These are phyloP conservation scores for Lepus americanus DNA, from an alignment of 2,113 vertebrate genomes.

Conservation along the genomic window DNA sequence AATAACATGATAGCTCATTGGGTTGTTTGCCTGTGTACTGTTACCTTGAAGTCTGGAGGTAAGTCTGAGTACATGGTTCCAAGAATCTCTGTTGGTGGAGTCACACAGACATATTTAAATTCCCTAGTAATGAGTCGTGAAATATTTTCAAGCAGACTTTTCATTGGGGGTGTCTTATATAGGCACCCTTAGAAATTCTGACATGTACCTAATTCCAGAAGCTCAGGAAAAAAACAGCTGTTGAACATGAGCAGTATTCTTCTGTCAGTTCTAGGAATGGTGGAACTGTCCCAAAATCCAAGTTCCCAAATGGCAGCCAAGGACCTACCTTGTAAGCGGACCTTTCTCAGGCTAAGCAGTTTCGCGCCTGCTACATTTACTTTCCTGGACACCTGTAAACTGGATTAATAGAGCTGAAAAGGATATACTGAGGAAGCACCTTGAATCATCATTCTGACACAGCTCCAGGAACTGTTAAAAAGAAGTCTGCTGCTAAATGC, in stretches of 20 bases:
- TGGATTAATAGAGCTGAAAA: conserved; percentile 23
- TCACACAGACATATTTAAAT: background rate
- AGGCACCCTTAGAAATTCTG: background rate
- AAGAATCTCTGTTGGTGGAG: background rate
- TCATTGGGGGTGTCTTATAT: background rate
- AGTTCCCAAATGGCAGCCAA: background rate
- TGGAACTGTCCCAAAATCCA: background rate
- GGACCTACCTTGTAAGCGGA: background rate
- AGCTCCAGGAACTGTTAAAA: background rate
- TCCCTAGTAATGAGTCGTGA: background rate
- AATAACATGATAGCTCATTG: background rate
- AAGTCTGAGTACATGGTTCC: background rate
- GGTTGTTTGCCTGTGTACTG: background rate
- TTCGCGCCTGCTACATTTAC: background rate
- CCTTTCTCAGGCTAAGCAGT: background rate
- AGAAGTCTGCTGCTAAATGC: background rate
- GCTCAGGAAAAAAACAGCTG: background rate
- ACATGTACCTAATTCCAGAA: background rate
- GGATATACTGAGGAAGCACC: background rate
- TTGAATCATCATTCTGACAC: conserved; percentile 42
- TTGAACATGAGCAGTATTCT: background rate
- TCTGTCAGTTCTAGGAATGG: background rate
- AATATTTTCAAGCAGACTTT: background rate
- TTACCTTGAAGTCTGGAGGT: background rate
- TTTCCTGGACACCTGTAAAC: background rate